Base-by-base conservation (phyloP, 2,888 invertebrate genomes). In the Eupithecia exiguata region DNA sequence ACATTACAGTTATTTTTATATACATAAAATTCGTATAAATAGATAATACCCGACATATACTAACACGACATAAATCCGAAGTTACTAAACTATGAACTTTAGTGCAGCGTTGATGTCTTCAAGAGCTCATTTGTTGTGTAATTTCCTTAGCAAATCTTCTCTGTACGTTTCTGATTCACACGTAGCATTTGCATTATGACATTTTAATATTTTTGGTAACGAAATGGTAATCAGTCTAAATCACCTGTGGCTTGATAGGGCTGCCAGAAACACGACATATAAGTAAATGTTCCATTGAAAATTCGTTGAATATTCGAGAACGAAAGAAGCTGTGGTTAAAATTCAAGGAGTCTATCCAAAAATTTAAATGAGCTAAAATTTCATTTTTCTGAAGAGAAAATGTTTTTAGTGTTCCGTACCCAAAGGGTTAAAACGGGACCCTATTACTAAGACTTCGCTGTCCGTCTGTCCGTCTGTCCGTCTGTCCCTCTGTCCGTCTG, bases 171-270 rank as follows among this genome's bases (percentile, higher is more conserved):
- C 72, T 75, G 74, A 78, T 77, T 75, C 79, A 78, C 76, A 72
- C 68, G 40, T 72, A 74, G 72, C 78, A 72, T 78, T 76, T 72
- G 66, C 53, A 68, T 62, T 38, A 75, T 77, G 76, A 65, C 78
- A 79, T 79, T 76, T 75, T 77, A 62, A 72, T 66, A 70, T 79
- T 80, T 78, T 79, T 77, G 71, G 53, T 71, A 75, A 75, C 71
- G 75, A 71, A 75, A 77, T 73, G 65, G 77, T 77, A 78, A 78
- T 79, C 79, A 76, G 75, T 73, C 76, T 79, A 77, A 79, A 78
- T 79, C 80, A 79, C 72, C 74, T 67, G 72, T 72, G 69, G 70
- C 62, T 73, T 53, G 1, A 63, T 65, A 65, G 65, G 35, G 65
- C 30, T 65, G 38, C 38, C 65, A 65, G 7, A 62, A 7, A 61